Evolutionary conservation across 2,113 vertebrate genomes (phyloP).

Genomic region (Cricetomys ansorgei): DNA sequence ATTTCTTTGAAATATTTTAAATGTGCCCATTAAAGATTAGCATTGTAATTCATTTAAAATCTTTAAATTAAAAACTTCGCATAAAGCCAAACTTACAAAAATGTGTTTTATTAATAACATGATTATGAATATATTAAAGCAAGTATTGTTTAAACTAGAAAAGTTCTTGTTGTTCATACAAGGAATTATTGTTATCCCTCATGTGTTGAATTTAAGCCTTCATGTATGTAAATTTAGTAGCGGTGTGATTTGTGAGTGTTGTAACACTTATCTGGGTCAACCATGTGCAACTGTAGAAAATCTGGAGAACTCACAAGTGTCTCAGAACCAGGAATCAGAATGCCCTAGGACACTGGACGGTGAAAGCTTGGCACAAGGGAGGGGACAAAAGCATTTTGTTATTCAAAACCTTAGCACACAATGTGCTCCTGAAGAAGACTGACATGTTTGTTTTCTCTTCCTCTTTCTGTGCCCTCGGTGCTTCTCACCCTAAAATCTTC

Average conservation of each 20-base stretch:
- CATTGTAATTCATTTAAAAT: background rate
- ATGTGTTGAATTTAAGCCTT: background rate
- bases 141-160: background rate
- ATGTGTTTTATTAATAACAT: background rate
- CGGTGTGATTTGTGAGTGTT: background rate
- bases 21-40: background rate
- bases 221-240: background rate
- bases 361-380: background rate
- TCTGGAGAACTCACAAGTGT: background rate
- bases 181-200: background rate
- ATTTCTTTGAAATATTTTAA: background rate
- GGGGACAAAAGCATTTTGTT: background rate
- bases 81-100: background rate
- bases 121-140: background rate
- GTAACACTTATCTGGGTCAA: background rate
- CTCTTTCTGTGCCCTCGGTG: too few species aligned
- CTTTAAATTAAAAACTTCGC: background rate
- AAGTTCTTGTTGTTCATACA: background rate
- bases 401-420: background rate
- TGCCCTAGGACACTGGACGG: background rate
- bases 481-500: background rate
- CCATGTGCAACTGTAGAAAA: background rate
- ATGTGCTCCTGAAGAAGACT: background rate
- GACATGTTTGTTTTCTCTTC: background rate
- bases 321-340: background rate